Percentiles rank a stretch among this genome's conserved stretches.
phyloP scores from a whole-genome alignment of 2,888 invertebrate genomes.

The Allolobophora icterica region DNA sequence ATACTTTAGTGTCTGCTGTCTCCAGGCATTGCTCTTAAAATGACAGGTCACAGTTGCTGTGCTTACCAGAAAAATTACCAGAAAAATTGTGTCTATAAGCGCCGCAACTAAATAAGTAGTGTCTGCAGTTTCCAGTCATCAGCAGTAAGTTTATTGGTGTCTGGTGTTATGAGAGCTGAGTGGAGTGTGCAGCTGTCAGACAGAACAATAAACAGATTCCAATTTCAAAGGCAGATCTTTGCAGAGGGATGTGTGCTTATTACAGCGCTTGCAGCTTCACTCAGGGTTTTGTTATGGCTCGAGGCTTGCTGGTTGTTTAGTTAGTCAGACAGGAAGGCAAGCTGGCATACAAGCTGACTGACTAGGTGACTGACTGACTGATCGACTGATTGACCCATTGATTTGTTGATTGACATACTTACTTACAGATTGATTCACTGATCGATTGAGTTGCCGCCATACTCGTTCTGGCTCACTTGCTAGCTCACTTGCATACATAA shows the following conservation, averaged over 20 bases:
- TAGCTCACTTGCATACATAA: background rate
- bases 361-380: background rate
- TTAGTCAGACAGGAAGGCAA: background rate
- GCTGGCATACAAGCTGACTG: background rate
- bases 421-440: background rate
- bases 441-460: background rate
- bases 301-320: background rate
- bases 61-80: background rate
- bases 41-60: background rate
- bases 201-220: slow-evolving; percentile 17
- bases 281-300: background rate
- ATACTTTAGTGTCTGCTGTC: background rate
- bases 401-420: background rate
- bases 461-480: background rate
- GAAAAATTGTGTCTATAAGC: background rate
- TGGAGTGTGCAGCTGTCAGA: slow-evolving; percentile 17
- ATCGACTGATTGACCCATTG: background rate
- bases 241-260: background rate
- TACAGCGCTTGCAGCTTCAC: background rate
- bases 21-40: background rate
- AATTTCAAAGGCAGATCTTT: background rate
- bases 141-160: background rate
- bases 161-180: background rate
- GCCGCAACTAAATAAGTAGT: background rate
- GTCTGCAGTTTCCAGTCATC: background rate